These are phyloP conservation scores for Platalea minor DNA, from an alignment of 2,797 vertebrate species.

Conservation along the genomic window DNA sequence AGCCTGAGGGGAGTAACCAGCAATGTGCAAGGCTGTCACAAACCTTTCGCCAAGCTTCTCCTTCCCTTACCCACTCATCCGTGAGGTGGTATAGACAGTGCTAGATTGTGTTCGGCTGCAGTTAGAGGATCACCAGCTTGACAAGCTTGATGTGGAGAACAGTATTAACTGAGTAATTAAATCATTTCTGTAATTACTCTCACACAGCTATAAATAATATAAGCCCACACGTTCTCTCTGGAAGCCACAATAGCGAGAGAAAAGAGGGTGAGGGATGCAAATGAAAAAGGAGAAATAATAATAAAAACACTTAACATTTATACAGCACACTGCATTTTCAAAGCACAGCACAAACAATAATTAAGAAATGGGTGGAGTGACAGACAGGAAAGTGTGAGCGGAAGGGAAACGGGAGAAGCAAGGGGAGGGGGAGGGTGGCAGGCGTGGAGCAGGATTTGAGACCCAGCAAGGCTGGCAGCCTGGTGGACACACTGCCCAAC, in stretches of 20 bases:
- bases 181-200: constrained; percentile 73
- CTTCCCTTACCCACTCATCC: not conserved
- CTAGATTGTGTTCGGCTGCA: not conserved
- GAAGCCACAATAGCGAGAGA: constrained; percentile 42
- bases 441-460: not conserved
- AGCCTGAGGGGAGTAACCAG: not conserved
- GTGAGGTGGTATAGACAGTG: not conserved
- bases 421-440: not conserved
- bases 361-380: not conserved
- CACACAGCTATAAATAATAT: constrained; percentile 70
- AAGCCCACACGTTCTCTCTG: constrained; percentile 42
- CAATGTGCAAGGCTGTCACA: fast-evolving
- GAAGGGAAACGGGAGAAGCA: not conserved
- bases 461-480: not conserved
- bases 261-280: constrained; percentile 5
- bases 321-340: constrained; percentile 23
- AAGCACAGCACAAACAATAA: constrained; percentile 33
- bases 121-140: constrained; percentile 26
- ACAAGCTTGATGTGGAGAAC: constrained; percentile 42
- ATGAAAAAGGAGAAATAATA: constrained; percentile 40
- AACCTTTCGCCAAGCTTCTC: not conserved
- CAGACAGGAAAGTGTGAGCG: not conserved
- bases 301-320: constrained; percentile 29
- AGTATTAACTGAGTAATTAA: constrained; percentile 69
- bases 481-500: not conserved